Evolutionary conservation across 2,113 vertebrate species (phyloP).

Genomic region (Urocitellus parryii): DNA sequence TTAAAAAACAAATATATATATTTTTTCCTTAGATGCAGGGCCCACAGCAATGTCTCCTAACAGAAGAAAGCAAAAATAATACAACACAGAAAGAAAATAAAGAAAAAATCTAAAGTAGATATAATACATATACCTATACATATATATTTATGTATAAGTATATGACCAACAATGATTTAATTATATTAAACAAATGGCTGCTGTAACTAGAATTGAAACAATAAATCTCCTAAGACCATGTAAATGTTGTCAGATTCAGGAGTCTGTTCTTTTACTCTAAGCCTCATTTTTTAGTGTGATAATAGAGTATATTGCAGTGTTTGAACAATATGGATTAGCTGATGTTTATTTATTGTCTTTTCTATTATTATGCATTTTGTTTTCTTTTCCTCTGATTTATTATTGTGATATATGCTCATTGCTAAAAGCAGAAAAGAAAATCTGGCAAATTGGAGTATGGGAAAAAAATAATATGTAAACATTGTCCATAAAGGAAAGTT

Average conservation of each 20-base stretch:
- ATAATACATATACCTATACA: no score
- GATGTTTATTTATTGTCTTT: neutral
- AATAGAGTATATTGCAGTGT: neutral
- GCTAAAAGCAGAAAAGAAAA: neutral
- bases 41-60: neutral
- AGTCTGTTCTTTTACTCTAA: neutral
- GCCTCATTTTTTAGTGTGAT: neutral
- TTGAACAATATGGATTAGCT: neutral
- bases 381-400: neutral
- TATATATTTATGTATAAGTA: neutral
- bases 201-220: neutral
- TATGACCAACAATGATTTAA: neutral
- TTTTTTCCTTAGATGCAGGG: neutral
- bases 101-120: neutral
- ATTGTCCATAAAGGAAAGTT: neutral
- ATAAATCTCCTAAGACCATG: neutral
- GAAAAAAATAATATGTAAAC: neutral
- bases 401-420: neutral
- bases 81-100: neutral
- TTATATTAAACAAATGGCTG: neutral
- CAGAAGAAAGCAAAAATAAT: neutral
- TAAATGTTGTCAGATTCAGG: neutral
- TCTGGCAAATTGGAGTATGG: neutral
- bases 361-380: neutral
- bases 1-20: no score